Evolutionary conservation across 1,140 invertebrate genomes (phyloP).

Genomic region (Leptopilina boulardi): DNA sequence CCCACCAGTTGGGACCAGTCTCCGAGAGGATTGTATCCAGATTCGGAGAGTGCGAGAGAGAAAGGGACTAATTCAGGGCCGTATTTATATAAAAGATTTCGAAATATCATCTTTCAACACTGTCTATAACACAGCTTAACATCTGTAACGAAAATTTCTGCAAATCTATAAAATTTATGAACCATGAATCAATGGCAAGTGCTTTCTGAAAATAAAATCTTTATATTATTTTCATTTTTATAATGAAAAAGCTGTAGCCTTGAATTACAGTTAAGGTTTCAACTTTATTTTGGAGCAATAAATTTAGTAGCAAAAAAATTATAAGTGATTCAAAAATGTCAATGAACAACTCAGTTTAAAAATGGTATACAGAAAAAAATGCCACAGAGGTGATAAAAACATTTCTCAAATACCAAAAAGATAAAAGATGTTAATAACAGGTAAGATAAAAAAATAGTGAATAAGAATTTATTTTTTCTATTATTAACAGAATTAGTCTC

Average conservation of each 20-base stretch:
- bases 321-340: no score
- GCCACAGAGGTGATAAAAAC: no score
- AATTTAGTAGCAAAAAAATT: no score
- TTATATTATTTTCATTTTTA: background rate
- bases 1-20: conserved; percentile 40
- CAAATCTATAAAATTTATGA: background rate
- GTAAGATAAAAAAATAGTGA: no score
- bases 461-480: no score
- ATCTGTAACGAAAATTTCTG: background rate
- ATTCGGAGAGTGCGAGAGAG: conserved; percentile 30
- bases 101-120: background rate
- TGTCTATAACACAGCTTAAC: conserved; percentile 20
- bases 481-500: no score
- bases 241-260: background rate
- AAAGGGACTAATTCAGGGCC: conserved; percentile 35
- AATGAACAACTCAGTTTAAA: no score
- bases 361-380: no score
- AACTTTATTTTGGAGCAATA: no score
- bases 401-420: no score
- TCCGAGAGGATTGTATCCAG: conserved; percentile 33
- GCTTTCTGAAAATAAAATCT: background rate
- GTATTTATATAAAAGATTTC: background rate
- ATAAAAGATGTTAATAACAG: no score
- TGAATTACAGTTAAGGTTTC: no score
- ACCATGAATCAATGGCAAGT: background rate